A percentile compares a stretch with the other conserved stretches of the same genome.
Evolutionary conservation across 2,888 invertebrate species (phyloP).

Genomic region (Lycaena phlaeas): DNA sequence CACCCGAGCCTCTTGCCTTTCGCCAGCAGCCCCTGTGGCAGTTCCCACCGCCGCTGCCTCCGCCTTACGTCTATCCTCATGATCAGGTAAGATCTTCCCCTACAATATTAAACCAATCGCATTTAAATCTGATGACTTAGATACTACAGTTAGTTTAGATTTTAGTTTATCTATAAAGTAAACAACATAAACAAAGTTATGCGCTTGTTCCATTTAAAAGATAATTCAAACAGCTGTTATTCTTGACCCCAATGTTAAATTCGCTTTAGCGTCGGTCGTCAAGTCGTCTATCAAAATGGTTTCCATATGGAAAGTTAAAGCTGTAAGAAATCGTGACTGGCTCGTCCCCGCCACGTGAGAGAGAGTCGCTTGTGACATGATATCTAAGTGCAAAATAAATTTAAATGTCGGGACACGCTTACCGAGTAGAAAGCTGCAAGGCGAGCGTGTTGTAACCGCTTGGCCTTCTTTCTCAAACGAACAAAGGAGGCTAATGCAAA

Average conservation of each 20-base stretch:
- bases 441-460: slow-evolving; percentile 63
- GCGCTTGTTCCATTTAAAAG: not conserved
- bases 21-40: slow-evolving; percentile 85
- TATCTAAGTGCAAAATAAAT: slow-evolving; percentile 65
- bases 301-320: slow-evolving; percentile 44
- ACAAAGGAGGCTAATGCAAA: slow-evolving; percentile 62
- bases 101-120: not conserved
- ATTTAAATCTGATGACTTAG: too few species aligned
- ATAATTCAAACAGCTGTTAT: slow-evolving; percentile 23
- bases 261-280: slow-evolving; percentile 29
- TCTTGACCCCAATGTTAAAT: slow-evolving; percentile 56
- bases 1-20: slow-evolving; percentile 74
- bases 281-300: slow-evolving; percentile 21
- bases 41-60: slow-evolving; percentile 85
- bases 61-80: slow-evolving; percentile 82
- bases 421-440: slow-evolving; percentile 68
- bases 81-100: slow-evolving; percentile 79
- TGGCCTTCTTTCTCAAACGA: slow-evolving; percentile 65
- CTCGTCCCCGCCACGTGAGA: slow-evolving; percentile 52
- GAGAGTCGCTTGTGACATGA: slow-evolving; percentile 52
- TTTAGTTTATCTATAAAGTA: too few species aligned
- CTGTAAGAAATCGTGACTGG: slow-evolving; percentile 61
- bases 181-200: too few species aligned
- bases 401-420: slow-evolving; percentile 68
- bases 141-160: too few species aligned